phyloP scores from a whole-genome alignment of 2,888 invertebrate genomes.

The Orchestes rusci region DNA sequence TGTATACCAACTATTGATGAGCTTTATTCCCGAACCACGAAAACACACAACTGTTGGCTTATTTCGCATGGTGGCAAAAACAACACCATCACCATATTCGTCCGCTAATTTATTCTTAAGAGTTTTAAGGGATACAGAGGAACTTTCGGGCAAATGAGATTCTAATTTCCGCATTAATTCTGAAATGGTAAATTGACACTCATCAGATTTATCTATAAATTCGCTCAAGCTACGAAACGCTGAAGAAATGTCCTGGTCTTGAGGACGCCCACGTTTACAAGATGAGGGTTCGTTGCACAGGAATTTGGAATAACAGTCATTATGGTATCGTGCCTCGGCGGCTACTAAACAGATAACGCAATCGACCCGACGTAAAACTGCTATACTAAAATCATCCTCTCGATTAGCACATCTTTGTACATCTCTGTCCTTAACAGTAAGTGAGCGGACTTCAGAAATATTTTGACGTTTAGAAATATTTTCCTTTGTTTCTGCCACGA shows the following conservation, averaged over 20 bases:
- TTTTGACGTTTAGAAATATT: background rate
- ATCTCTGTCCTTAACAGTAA: constrained; percentile 1
- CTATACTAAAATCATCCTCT: constrained; percentile 1
- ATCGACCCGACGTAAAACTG: background rate
- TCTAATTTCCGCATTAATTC: background rate
- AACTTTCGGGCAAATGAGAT: background rate
- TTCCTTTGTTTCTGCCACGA: background rate
- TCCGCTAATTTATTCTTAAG: background rate
- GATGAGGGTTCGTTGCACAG: background rate
- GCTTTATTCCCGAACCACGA: background rate
- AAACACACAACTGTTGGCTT: background rate
- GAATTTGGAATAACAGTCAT: background rate
- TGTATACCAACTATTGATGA: constrained; percentile 1
- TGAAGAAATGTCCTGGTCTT: background rate
- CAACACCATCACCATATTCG: background rate
- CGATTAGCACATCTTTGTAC: constrained; percentile 1
- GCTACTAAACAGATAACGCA: constrained; percentile 4
- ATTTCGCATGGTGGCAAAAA: background rate
- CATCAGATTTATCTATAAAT: background rate
- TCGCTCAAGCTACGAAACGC: background rate
- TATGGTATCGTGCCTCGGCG: constrained; percentile 13
- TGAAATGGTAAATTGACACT: background rate
- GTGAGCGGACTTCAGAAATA: constrained; percentile 1
- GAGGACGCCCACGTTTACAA: background rate
- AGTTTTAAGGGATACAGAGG: background rate